These are phyloP conservation scores for Calliscelio sp. DNA, from an alignment of 2,888 invertebrate species.

Conservation along the genomic window DNA sequence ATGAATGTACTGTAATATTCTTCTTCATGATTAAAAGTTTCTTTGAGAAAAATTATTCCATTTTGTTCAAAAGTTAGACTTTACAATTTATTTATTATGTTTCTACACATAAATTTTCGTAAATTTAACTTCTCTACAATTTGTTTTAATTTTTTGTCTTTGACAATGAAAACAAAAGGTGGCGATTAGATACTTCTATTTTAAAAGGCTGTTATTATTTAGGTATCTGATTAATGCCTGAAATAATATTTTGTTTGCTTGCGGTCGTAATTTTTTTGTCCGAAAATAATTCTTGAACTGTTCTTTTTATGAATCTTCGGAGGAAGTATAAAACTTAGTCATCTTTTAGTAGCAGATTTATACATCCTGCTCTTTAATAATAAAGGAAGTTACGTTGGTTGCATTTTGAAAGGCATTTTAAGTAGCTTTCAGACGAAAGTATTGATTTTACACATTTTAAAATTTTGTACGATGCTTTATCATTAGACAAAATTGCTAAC, in stretches of 20 bases:
- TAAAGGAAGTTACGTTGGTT: slow-evolving; percentile 28
- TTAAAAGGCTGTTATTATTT: slow-evolving; percentile 28
- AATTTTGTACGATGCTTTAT: too few species aligned
- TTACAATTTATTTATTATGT: too few species aligned
- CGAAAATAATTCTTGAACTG: slow-evolving; percentile 19
- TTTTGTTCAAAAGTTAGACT: too few species aligned
- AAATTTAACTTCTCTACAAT: too few species aligned
- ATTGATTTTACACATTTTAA: not conserved
- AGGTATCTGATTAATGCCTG: slow-evolving; percentile 7
- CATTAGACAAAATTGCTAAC: too few species aligned
- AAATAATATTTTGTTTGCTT: slow-evolving; percentile 30
- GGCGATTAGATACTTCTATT: not conserved
- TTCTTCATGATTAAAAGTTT: too few species aligned
- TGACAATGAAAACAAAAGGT: not conserved
- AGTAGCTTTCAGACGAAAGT: slow-evolving; percentile 1
- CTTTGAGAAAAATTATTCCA: too few species aligned
- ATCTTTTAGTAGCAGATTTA: slow-evolving; percentile 41
- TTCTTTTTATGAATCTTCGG: slow-evolving; percentile 28
- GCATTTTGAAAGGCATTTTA: slow-evolving; percentile 14
- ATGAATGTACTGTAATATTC: too few species aligned
- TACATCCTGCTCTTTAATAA: slow-evolving; percentile 37
- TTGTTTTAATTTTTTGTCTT: too few species aligned
- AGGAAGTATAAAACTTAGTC: slow-evolving; percentile 36
- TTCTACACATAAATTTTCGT: too few species aligned
- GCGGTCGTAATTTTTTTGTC: not conserved